phyloP scores from a whole-genome alignment of 2,113 vertebrate genomes.

The Xerus inauris region DNA sequence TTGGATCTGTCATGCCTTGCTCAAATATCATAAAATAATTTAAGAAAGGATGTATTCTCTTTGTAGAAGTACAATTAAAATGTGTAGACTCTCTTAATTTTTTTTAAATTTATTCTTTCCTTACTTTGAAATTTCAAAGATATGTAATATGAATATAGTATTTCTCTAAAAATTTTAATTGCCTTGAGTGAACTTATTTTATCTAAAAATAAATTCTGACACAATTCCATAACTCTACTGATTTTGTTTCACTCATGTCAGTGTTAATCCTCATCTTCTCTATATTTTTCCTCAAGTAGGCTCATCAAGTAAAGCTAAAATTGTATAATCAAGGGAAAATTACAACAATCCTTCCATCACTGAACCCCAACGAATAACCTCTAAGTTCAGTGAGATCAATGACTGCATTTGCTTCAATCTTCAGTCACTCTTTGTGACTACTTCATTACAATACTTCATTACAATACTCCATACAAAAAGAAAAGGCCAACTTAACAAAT shows the following conservation, averaged over 20 bases:
- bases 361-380: not conserved
- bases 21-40: not conserved
- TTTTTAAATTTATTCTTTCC: not conserved
- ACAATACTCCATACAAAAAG: not conserved
- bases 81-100: not conserved
- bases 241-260: not conserved
- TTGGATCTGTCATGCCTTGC: not conserved
- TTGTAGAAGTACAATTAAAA: slow-evolving; percentile 29
- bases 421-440: too few relatives aligned
- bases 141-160: not conserved
- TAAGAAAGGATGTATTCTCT: not conserved
- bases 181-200: not conserved
- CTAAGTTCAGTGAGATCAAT: not conserved
- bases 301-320: not conserved
- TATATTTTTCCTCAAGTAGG: not conserved
- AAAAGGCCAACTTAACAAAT: not conserved
- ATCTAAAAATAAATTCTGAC: not conserved
- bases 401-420: not conserved
- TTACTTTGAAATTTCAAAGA: not conserved
- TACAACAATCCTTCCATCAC: not conserved
- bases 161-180: not conserved
- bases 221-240: not conserved
- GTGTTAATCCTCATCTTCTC: not conserved
- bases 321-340: not conserved
- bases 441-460: accelerated